phyloP scores from a whole-genome alignment of 2,888 invertebrate genomes.

The Agrypnus murinus region DNA sequence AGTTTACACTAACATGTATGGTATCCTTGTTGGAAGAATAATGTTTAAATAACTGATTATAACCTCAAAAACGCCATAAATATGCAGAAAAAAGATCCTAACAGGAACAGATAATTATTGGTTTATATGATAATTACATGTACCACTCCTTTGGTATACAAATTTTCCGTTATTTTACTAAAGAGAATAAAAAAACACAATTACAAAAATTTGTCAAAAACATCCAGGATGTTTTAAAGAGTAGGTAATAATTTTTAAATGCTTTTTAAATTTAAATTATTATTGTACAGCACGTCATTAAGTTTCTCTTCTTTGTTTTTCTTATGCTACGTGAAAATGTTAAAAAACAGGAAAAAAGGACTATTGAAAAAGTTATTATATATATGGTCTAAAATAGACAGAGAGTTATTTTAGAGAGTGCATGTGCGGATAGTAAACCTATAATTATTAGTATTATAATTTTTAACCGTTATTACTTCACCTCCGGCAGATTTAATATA shows the following conservation, averaged over 20 bases:
- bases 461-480: constrained; percentile 52
- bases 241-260: constrained; percentile 10
- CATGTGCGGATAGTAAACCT: constrained; percentile 44
- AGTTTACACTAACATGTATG: background rate
- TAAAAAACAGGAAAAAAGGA: constrained; percentile 4
- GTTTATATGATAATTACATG: constrained; percentile 22
- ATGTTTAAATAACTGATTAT: background rate
- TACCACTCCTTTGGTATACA: constrained; percentile 28
- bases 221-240: constrained; percentile 19
- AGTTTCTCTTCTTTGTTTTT: constrained; percentile 19
- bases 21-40: background rate
- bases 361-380: constrained; percentile 6
- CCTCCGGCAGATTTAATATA: constrained; percentile 51
- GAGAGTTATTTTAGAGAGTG: constrained; percentile 34
- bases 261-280: background rate
- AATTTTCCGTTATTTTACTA: constrained; percentile 29
- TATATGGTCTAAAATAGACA: constrained; percentile 30
- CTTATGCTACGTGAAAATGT: background rate
- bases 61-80: background rate
- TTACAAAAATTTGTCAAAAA: constrained; percentile 47
- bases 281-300: constrained; percentile 18
- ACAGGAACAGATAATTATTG: constrained; percentile 34
- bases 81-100: constrained; percentile 13
- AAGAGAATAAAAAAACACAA: constrained; percentile 29
- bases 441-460: constrained; percentile 53